Evolutionary conservation across 23 tunicate genomes (phyloP).

Genomic region (Aplidium turbinatum): DNA sequence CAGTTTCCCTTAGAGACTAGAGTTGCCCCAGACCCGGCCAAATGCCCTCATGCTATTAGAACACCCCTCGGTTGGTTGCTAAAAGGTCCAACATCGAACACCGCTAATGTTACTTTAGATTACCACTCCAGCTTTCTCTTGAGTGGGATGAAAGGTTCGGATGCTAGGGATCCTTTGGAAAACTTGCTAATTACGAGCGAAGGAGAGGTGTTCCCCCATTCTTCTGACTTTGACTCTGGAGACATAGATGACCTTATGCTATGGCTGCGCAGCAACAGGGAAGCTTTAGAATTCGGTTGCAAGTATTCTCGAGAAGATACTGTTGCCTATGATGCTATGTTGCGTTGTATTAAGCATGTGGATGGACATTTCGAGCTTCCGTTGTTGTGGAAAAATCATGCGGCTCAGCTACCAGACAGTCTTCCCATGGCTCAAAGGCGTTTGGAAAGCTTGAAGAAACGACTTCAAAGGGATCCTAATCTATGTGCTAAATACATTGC

Average conservation of each 20-base stretch:
- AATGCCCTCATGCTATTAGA: constrained; percentile 5
- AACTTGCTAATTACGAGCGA: constrained; percentile 3
- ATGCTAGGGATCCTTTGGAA: background rate
- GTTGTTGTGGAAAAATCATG: constrained; percentile 16
- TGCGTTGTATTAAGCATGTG: background rate
- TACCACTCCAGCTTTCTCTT: background rate
- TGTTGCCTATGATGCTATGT: constrained; percentile 11
- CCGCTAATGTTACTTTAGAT: background rate
- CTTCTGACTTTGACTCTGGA: background rate
- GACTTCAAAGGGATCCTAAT: background rate
- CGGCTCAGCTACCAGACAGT: constrained; percentile 5
- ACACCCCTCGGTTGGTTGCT: constrained; percentile 25
- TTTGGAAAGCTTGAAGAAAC: background rate
- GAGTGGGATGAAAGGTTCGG: background rate
- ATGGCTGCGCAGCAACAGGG: background rate
- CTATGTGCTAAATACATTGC: background rate
- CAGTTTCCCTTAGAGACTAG: constrained; percentile 14
- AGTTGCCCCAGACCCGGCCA: background rate
- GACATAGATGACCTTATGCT: background rate
- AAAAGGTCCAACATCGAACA: background rate
- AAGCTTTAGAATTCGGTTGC: constrained; percentile 1
- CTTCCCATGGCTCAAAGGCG: constrained; percentile 11
- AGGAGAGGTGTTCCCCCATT: constrained; percentile 12
- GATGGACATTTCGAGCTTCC: constrained; percentile 17
- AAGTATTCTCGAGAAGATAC: constrained; percentile 11